Base-by-base conservation (phyloP, 2,797 vertebrate species). In the Bradypus variegatus region DNA sequence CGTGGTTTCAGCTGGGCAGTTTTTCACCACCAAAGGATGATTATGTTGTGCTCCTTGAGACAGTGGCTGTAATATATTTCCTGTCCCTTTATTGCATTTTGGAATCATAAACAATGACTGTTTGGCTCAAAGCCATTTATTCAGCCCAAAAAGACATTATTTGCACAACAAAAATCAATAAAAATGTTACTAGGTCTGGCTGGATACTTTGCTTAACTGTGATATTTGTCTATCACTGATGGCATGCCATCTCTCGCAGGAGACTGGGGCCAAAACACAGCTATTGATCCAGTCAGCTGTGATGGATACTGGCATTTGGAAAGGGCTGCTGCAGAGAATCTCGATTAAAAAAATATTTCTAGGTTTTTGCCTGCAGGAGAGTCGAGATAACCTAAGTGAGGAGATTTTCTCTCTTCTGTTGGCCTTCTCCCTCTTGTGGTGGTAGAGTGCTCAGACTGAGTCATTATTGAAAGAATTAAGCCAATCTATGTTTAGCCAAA, bases 121-220 rank as follows among this genome's bases (percentile, higher is more conserved):
- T 98, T 99, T 99, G 98, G 98, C 99, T 98, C 98, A 98, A 98
- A 99, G 98, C 98, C 98, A 99, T 99, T 99, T 99, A 99, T 99
- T 99, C 98, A 98, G 98, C 98, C 98, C 98, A 99, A 98, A 99
- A 98, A 99, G 98, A 98, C 98, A 99, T 99, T 98, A 98, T 98
- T 98, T 98, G 98, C 98, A 98, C 98, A 97, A 98, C 98, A 98
- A 98, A 98, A 98, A 99, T 99, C 99, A 99, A 99, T 99, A 99
- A 98, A 98, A 98, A 98, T 98, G 98, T 98, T 98, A 98, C 98
- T 98, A 98, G 98, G 98, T 98, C 98, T 98, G 98, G 98, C 98
- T 97, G 98, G 98, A 98, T 98, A 98, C 98, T 98, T 98, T 97
- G 98, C 98, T 98, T 98, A 98, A 98, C 98, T 98, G 98, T 99